Base-by-base conservation (phyloP, 2,113 vertebrate genomes). In the Chaetorhynchus papuensis region DNA sequence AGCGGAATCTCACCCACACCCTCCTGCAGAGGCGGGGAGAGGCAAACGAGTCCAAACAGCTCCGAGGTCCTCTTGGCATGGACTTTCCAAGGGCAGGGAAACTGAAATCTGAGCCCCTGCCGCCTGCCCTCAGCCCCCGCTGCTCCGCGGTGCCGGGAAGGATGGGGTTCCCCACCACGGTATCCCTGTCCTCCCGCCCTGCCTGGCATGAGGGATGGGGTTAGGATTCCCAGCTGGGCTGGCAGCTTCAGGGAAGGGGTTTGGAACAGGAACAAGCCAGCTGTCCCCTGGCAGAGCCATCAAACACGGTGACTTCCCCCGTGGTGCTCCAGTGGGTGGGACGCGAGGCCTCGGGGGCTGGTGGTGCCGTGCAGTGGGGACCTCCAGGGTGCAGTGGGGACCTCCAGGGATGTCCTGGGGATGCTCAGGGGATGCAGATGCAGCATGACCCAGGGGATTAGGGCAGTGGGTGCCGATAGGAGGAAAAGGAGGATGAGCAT, bases 371-470 rank as follows among this genome's bases (percentile, higher is more conserved):
- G 31, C 83, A 15, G 0, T 44, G 53, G 70, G 79, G 60, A 80
- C 3, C 44, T n/a, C 28, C 1, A 2, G 35, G 9, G 15, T 23
- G 17, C 15, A 1, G 19, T 5, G 33, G 76, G 80, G 57, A 71
- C 4, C 74, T 66, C 45, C 60, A 7, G 50, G 13, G n/a, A 6
- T 13, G 30, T 42, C 63, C 64, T 39, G 69, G 54, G 44, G 35
- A 17, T 49, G 61, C 71, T 44, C 0, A 1, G 27, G 71, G 50
- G 37, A 54, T 47, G 77, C 45, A 52, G 63, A 68, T 17, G 53
- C 0, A 1, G 12, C n/a, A 7, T 0, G 6, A n/a, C 6, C 12
- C 27, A 13, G 50, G 41, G 41, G 79, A 21, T 2, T 8, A 39
- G 66, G 61, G 26, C 41, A 76, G 33, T 5, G 61, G 28, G 30